Evolutionary conservation across 2,888 invertebrate species (phyloP).

Genomic region (Xylophagus ater): DNA sequence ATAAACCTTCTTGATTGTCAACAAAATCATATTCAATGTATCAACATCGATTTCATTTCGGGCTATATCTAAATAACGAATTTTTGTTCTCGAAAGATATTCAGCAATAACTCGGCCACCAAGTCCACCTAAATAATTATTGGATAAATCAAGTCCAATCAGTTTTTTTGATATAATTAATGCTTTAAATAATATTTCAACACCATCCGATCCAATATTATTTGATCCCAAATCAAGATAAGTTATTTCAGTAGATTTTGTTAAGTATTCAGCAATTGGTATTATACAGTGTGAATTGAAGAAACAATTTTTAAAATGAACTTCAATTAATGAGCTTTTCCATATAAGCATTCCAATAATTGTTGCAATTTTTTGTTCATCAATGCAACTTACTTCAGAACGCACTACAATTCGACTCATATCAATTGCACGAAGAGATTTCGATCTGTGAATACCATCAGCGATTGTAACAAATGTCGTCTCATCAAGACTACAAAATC

Average conservation of each 20-base stretch:
- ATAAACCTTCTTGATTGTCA: constrained; percentile 28
- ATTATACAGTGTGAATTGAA: constrained; percentile 30
- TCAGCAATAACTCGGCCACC: constrained; percentile 32
- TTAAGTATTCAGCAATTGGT: constrained; percentile 28
- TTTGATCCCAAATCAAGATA: constrained; percentile 28
- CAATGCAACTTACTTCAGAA: constrained; percentile 22
- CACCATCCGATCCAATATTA: constrained; percentile 28
- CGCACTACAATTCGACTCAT: constrained; percentile 24
- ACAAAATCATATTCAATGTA: constrained; percentile 25
- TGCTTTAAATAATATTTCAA: constrained; percentile 24
- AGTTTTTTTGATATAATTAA: constrained; percentile 21
- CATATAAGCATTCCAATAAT: constrained; percentile 27
- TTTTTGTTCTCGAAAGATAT: constrained; percentile 19
- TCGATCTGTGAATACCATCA: constrained; percentile 32
- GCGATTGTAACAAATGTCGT: constrained; percentile 31
- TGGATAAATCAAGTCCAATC: constrained; percentile 26
- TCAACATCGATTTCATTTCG: constrained; percentile 26
- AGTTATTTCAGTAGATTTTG: constrained; percentile 16
- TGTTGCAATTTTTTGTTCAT: constrained; percentile 26
- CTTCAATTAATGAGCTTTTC: constrained; percentile 27
- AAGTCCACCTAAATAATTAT: constrained; percentile 27
- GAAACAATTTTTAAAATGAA: constrained; percentile 29
- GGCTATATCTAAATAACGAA: constrained; percentile 26
- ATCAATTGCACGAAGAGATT: constrained; percentile 21
- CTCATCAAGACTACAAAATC: constrained; percentile 23